Evolutionary conservation across 2,797 vertebrate genomes (phyloP), one percentile per base, ranked within the genome.

Genomic region (Brachyalestes nurse): DNA sequence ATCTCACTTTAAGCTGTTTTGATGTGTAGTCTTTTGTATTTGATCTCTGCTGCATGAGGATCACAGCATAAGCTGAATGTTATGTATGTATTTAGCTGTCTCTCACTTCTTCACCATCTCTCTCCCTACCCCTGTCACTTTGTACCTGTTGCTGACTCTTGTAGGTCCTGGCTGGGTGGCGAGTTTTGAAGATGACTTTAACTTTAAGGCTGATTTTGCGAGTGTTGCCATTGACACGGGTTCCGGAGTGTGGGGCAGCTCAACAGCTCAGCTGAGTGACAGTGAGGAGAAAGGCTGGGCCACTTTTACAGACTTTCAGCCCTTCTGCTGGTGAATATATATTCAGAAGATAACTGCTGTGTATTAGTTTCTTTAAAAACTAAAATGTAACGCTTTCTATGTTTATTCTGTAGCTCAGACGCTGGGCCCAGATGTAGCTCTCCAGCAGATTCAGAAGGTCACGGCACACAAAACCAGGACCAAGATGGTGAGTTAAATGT

Each of bases 291-390:
- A 95, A 19, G 95, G 96, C 84, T 98, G 97, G 97, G 97, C 97
- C 70, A 96, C 94, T 83, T 98, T 99, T 81, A 93, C 96, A 0
- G 96, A 97, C 91, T 97, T 98, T 88, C 97, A 97, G 87, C 96
- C 96, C 14, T 97, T 97, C 89, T 96, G 95, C 84, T 96, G 97
- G 97, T 98, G 66, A 77, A 66, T 4, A 21, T 16, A 10, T 17
- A 7, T 55, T 13, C 60, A 1, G 23, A 45, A 23, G 28, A 51
- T n/a, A 6, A 66, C 34, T 2, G 5, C 14, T 21, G 40, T 49
- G 12, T 61, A 2, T 25, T 12, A 7, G 40, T 76, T 51, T 53
- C 45, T 13, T 70, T n/a, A 16, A 80, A 42, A 70, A 78, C 85
- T 80, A n/a, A 86, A 49, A 66, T 62, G 1, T 83, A 42, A 53